A percentile compares a stretch with the other conserved stretches of the same genome.
phyloP scores from a whole-genome alignment of 2,888 invertebrate species.

The Philereme transversata region DNA sequence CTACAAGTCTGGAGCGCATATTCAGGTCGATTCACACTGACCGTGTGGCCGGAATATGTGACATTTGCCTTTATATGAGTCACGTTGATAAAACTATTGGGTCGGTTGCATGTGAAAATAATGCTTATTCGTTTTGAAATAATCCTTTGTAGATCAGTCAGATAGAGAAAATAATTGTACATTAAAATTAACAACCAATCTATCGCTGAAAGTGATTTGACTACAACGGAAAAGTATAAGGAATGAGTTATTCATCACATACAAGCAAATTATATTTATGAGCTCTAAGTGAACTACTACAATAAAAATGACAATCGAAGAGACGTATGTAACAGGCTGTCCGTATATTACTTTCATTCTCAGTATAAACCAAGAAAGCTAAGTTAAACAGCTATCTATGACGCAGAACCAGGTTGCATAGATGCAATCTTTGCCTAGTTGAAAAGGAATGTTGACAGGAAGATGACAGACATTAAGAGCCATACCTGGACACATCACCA shows the following conservation, averaged over 20 bases:
- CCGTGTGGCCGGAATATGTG: constrained; percentile 44
- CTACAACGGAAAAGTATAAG: no score
- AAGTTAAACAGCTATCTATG: not conserved
- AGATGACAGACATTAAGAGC: constrained; percentile 2
- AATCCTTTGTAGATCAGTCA: no score
- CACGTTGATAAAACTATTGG: not conserved
- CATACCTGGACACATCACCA: constrained; percentile 3
- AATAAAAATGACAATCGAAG: not conserved
- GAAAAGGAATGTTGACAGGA: constrained; percentile 6
- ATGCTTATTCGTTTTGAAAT: no score
- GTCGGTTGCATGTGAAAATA: no score
- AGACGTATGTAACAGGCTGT: not conserved
- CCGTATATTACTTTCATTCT: no score
- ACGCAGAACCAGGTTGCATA: not conserved
- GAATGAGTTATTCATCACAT: no score
- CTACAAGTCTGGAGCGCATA: constrained; percentile 56
- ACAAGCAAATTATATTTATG: no score
- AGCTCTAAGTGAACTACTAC: not conserved
- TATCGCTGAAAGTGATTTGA: no score
- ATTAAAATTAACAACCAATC: no score
- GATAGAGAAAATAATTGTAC: no score
- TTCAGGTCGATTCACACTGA: constrained; percentile 66
- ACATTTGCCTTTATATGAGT: not conserved
- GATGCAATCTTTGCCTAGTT: not conserved
- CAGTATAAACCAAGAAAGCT: no score